phyloP scores from a whole-genome alignment of 1,140 invertebrate species.

The Zaprionus africanus region DNA sequence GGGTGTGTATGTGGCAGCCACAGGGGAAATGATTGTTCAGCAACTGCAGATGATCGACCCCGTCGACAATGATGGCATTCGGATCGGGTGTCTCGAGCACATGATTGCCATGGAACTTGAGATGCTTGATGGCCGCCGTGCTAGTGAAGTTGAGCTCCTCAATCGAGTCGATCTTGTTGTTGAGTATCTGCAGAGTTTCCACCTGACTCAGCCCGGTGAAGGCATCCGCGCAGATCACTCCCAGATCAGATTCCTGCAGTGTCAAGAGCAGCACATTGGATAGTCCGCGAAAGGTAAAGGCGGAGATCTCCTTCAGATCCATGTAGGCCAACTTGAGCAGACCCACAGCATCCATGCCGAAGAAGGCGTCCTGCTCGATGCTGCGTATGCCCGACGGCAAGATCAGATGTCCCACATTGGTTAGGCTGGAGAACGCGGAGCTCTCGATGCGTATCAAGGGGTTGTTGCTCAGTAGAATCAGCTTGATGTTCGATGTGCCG shows the following conservation, averaged over 20 bases:
- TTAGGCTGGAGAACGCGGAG: slow-evolving; percentile 91
- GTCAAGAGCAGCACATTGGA: slow-evolving; percentile 89
- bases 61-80: slow-evolving; percentile 88
- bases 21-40: slow-evolving; percentile 92
- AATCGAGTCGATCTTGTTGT: slow-evolving; percentile 93
- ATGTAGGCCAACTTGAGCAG: slow-evolving; percentile 91
- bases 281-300: slow-evolving; percentile 91
- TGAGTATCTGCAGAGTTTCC: slow-evolving; percentile 89
- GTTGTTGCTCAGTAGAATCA: slow-evolving; percentile 91
- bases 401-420: slow-evolving; percentile 90
- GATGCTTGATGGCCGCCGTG: slow-evolving; percentile 88
- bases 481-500: slow-evolving; percentile 91
- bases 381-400: slow-evolving; percentile 90
- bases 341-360: slow-evolving; percentile 91
- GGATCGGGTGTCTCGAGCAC: slow-evolving; percentile 90
- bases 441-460: slow-evolving; percentile 90
- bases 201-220: slow-evolving; percentile 90
- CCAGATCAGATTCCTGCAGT: slow-evolving; percentile 92
- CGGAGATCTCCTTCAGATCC: slow-evolving; percentile 89
- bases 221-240: slow-evolving; percentile 88
- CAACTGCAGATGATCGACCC: slow-evolving; percentile 88
- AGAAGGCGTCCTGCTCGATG: slow-evolving; percentile 91
- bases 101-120: slow-evolving; percentile 92
- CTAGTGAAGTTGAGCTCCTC: slow-evolving; percentile 89
- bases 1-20: slow-evolving; percentile 91